Percentiles rank a stretch among this genome's conserved stretches.
phyloP scores from a whole-genome alignment of 2,113 vertebrate genomes.

The Maylandia zebra region DNA sequence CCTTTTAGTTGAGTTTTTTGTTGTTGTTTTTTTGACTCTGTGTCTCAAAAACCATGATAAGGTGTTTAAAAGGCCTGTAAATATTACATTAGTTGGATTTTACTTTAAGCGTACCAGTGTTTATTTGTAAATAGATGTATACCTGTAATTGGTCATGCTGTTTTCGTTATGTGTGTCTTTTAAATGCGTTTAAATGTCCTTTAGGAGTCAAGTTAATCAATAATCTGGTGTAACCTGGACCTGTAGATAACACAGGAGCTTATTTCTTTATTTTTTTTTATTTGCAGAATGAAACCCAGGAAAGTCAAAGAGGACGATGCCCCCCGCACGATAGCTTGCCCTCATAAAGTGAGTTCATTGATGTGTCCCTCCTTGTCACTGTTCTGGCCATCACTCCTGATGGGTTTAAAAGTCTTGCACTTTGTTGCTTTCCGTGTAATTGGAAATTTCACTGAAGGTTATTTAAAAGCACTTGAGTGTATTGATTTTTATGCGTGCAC shows the following conservation, averaged over 20 bases:
- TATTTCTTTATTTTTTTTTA: not conserved
- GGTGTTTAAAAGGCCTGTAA: not conserved
- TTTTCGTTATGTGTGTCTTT: not conserved
- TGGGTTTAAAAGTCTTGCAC: not conserved
- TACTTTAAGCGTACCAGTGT: not conserved
- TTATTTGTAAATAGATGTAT: not conserved
- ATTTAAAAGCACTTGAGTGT: not conserved
- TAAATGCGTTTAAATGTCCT: not conserved
- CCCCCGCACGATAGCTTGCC: slow-evolving; percentile 97
- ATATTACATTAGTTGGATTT: not conserved
- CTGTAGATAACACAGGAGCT: not conserved
- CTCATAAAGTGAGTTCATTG: slow-evolving; percentile 89
- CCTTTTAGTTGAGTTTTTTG: not conserved
- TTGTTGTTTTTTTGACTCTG: fast-evolving
- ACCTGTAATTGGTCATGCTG: not conserved
- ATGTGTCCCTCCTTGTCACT: not conserved
- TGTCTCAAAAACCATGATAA: not conserved
- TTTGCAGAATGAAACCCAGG: slow-evolving; percentile 93
- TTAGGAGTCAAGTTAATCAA: not conserved
- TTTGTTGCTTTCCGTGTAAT: not conserved
- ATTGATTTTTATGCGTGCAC: not conserved
- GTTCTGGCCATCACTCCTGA: not conserved
- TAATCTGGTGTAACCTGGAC: not conserved
- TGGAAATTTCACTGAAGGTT: not conserved
- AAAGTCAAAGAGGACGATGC: slow-evolving; percentile 99